Evolutionary conservation across 2,888 invertebrate genomes (phyloP).

Genomic region (Drosophila emarginata): DNA sequence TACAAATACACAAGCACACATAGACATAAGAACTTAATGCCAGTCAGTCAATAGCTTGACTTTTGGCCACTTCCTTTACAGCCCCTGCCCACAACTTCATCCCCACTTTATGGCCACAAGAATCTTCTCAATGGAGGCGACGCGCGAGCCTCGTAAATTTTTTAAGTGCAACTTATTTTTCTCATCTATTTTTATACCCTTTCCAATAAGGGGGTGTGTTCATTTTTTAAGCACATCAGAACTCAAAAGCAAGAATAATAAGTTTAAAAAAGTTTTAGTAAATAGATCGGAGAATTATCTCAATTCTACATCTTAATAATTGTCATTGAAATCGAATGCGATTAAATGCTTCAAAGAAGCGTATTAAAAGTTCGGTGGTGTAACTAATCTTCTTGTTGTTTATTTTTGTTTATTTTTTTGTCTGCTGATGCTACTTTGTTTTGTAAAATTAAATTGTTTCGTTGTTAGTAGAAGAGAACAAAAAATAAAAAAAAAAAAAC

Average conservation of each 20-base stretch:
- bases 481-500: neutral
- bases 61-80: slow-evolving; percentile 19
- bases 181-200: slow-evolving; percentile 36
- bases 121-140: slow-evolving; percentile 31
- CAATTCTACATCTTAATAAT: too few relatives aligned
- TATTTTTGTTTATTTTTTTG: slow-evolving; percentile 22
- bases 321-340: too few relatives aligned
- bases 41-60: slow-evolving; percentile 63
- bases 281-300: too few relatives aligned
- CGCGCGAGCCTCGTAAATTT: slow-evolving; percentile 62
- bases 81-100: neutral
- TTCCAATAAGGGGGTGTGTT: neutral
- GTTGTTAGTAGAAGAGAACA: slow-evolving; percentile 13
- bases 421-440: slow-evolving; percentile 53
- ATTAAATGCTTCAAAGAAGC: neutral
- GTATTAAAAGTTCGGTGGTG: neutral
- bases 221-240: too few relatives aligned
- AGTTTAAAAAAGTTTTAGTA: too few relatives aligned
- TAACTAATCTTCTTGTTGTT: slow-evolving; percentile 17
- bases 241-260: too few relatives aligned
- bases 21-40: slow-evolving; percentile 40
- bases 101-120: slow-evolving; percentile 59
- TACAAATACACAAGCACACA: slow-evolving; percentile 30
- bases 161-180: slow-evolving; percentile 68
- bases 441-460: slow-evolving; percentile 72